Conservation (phyloP, 2,888 invertebrate genomes). For the Xanthia icteritia region DNA sequence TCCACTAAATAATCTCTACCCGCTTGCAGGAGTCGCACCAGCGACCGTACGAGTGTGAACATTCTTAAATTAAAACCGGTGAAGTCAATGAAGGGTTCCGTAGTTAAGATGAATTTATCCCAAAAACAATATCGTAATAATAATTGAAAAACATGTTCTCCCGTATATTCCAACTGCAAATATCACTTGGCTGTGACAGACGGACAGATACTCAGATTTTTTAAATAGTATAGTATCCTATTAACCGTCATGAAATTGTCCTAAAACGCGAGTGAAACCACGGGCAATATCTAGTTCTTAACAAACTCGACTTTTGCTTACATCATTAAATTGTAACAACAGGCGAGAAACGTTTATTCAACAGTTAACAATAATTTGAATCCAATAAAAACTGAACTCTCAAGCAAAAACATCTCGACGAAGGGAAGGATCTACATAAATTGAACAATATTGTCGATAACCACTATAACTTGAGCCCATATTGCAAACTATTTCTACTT, state of each 20-base stretch:
- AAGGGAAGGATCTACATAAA: constrained; percentile 44
- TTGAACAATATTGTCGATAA: constrained; percentile 19
- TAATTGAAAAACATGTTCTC: no score
- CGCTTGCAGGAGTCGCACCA: no score
- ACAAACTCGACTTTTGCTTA: neutral
- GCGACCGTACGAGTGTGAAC: no score
- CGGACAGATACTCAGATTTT: no score
- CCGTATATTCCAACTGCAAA: no score
- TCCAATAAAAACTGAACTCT: constrained; percentile 42
- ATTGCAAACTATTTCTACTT: constrained; percentile 23
- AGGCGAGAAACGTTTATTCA: constrained; percentile 19
- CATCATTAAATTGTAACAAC: constrained; percentile 25
- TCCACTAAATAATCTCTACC: neutral
- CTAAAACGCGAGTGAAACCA: neutral
- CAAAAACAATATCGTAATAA: no score
- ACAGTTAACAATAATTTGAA: constrained; percentile 36
- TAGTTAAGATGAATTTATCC: no score
- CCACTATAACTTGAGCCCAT: constrained; percentile 37
- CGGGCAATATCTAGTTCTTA: neutral
- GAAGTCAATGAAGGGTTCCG: no score
- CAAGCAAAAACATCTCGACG: constrained; percentile 23
- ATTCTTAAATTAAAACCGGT: no score
- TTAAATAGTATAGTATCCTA: no score
- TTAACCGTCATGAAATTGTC: neutral
- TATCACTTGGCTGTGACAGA: no score